Base-by-base conservation (phyloP, 2,888 invertebrate genomes). In the Aromia moschata region DNA sequence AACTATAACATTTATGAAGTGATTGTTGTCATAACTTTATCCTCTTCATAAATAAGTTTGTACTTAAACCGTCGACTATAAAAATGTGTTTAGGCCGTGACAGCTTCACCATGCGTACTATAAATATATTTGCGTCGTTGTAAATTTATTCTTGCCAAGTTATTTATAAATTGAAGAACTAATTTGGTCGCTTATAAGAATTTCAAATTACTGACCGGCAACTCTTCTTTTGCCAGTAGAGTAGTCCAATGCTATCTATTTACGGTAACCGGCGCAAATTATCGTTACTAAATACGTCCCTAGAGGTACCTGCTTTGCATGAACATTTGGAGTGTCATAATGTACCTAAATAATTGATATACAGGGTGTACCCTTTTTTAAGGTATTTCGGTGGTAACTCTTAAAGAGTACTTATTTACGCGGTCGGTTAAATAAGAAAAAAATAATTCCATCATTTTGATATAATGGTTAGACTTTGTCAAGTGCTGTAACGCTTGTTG, bases 161-260 rank as follows among this genome's bases (percentile, higher is more conserved):
- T 43, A 43, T 20, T 43, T 43, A 18, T 43, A 43, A n/a, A 20
- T 43, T 43, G 20, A 18, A 18, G 41, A 20, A 43, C 20, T 20
- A 11, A 43, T 11, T 43, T 43, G 20, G 17, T 1, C 17, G 12
- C 18, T n/a, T 5, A 18, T 15, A 40, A 2, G 1, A 40, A 40
- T 15, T 40, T 15, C 14, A 40, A 40, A 40, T 40, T 16, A 15
- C 10, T 17, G 17, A 20, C 17, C 20, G 11, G 15, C 2, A 12
- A 20, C 9, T 43, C 20, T 16, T 1, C n/a, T 18, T 18, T 43
- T 12, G 41, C 9, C 11, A 18, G 17, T 43, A 18, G 5, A 18
- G 17, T 43, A 18, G 5, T 43, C 41, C 41, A 20, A 15, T 43
- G 1, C 11, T 43, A 43, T 4, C 41, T 18, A 20, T 40, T 40